Evolutionary conservation across 2,888 invertebrate genomes (phyloP).

Genomic region (Eupithecia subfuscata): DNA sequence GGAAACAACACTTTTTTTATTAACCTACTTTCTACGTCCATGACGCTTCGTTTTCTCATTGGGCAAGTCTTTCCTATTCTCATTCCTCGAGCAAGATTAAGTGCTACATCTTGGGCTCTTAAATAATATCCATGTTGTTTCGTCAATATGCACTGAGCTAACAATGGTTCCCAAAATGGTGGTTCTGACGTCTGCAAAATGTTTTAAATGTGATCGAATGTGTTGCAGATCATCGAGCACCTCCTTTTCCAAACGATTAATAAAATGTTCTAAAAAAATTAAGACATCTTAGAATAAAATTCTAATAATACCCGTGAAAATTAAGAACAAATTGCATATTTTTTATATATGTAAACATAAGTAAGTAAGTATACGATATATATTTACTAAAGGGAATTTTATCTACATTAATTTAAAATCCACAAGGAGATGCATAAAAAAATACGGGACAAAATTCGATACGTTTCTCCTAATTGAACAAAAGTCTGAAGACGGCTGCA

Average conservation of each 20-base stretch:
- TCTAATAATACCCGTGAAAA: not conserved
- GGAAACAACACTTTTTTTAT: not conserved
- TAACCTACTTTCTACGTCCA: not conserved
- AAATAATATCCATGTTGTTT: not conserved
- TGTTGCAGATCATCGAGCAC: not conserved
- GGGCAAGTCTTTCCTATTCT: not conserved
- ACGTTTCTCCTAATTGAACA: slow-evolving; percentile 49
- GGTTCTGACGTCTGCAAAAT: not conserved
- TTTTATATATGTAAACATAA: too few species aligned
- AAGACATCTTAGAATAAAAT: not conserved
- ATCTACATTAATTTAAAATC: not conserved
- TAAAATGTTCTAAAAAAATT: not conserved
- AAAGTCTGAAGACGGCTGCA: slow-evolving; percentile 78
- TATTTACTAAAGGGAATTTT: not conserved
- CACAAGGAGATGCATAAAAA: slow-evolving; percentile 30
- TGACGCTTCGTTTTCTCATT: not conserved
- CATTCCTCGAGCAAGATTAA: not conserved
- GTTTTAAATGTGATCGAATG: not conserved
- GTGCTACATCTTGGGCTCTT: not conserved
- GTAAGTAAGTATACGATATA: not conserved
- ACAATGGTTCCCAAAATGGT: not conserved
- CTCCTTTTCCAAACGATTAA: not conserved
- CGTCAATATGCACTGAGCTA: not conserved
- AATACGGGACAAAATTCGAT: slow-evolving; percentile 38
- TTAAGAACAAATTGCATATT: not conserved